Evolutionary conservation across 2,888 invertebrate species (phyloP), one percentile per base, ranked within the genome.

Genomic region (Oasisia sp.): DNA sequence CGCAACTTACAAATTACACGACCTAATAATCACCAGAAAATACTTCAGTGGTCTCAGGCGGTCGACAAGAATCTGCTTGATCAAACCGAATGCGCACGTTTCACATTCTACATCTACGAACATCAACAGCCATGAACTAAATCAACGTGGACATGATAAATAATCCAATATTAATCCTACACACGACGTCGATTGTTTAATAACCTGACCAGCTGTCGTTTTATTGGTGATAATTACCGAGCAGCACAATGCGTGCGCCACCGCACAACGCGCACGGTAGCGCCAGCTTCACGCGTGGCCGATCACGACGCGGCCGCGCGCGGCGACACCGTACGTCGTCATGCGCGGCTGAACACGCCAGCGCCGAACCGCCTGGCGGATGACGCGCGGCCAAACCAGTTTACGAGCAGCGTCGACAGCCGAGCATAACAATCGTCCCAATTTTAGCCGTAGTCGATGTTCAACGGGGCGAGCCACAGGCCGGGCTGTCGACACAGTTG

Each of bases 361-460:
- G 74, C 74, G 74, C n/a, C 27, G n/a, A n/a, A 74, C 27, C 27
- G 27, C 74, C 74, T 74, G 74, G 27, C 74, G 74, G 27, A 74
- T 27, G 74, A 27, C 74, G 38, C 38, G 38, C 38, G 27, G 27
- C 74, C 74, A 74, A 74, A 74, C 74, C 74, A 74, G 74, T 74
- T 74, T 74, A 74, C 74, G 1, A 74, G 74, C n/a, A 74, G 74
- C 27, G 74, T 74, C 74, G n/a, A 74, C 74, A 74, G 74, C 19
- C 74, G n/a, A 74, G 74, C 74, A 74, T 74, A 74, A 74, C 74
- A 74, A 74, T 74, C 74, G 74, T 74, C 27, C 74, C 74, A 74
- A 74, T n/a, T 74, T 74, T 74, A 74, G 74, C 74, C 3, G 27
- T 27, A 7, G 74, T 27, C 7, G 74, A 74, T 27, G 74, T 74